Evolutionary conservation across 2,797 vertebrate species (phyloP).

Genomic region (Rousettus madagascariensis): DNA sequence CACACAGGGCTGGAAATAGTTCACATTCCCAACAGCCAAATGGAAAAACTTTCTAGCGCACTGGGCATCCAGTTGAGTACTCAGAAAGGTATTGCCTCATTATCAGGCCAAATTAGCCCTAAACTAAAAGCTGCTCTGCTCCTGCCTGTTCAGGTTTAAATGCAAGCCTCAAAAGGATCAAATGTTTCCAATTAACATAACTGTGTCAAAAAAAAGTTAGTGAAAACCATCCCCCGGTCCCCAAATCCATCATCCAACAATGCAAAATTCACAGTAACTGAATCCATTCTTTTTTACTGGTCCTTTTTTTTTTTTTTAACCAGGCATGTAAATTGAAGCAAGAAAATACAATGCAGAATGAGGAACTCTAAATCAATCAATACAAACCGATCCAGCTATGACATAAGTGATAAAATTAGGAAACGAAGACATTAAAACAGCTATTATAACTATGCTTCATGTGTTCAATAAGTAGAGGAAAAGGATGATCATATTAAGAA

Average conservation of each 20-base stretch:
- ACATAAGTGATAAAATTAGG: constrained; percentile 24
- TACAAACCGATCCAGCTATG: constrained; percentile 34
- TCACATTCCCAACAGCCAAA: not conserved
- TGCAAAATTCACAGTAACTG: constrained; percentile 32
- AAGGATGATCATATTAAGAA: not conserved
- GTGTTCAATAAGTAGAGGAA: constrained; percentile 25
- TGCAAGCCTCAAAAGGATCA: not conserved
- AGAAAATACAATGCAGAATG: constrained; percentile 14
- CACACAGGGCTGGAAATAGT: not conserved
- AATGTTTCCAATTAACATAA: not conserved
- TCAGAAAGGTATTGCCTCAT: constrained; percentile 1
- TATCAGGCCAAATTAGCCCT: not conserved
- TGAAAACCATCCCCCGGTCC: not conserved
- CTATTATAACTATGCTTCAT: not conserved
- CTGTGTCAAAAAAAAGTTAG: constrained; percentile 32
- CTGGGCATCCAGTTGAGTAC: not conserved
- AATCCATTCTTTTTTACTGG: not conserved
- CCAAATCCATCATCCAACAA: not conserved
- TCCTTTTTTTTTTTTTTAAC: not conserved
- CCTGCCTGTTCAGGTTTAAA: not conserved
- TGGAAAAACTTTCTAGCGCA: not conserved
- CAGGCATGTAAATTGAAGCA: not conserved
- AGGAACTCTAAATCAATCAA: not conserved
- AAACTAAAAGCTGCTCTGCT: not conserved
- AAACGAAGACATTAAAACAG: constrained; percentile 36